Evolutionary conservation across 2,113 vertebrate genomes (phyloP).

Genomic region (Okapia johnstoni): DNA sequence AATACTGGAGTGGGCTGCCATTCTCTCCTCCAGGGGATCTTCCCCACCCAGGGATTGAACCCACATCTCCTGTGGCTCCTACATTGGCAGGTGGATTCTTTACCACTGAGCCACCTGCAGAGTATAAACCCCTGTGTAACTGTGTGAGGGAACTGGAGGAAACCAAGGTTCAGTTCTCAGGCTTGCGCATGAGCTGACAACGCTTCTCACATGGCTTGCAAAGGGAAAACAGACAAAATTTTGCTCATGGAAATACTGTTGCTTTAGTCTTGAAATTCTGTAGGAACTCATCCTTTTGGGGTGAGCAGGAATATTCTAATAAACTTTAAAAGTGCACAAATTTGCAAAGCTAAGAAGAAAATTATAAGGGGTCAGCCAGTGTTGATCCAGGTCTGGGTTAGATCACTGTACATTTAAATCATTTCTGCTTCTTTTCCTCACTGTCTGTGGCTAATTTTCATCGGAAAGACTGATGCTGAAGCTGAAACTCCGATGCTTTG

Average conservation of each 20-base stretch:
- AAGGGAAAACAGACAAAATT: not conserved
- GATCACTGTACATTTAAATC: fast-evolving
- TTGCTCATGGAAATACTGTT: not conserved
- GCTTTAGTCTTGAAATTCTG: not conserved
- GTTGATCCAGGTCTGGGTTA: not conserved
- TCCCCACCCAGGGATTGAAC: not conserved
- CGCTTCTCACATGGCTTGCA: not conserved
- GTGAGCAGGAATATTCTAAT: not conserved
- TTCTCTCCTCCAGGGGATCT: not conserved
- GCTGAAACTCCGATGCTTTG: not conserved
- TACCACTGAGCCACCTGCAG: fast-evolving
- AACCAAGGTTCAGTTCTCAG: not conserved
- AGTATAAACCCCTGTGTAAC: not conserved
- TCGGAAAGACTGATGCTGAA: not conserved
- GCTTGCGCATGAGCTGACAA: not conserved
- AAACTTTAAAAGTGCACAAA: not conserved
- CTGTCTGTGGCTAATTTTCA: not conserved
- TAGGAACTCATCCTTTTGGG: not conserved
- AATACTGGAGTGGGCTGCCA: not conserved
- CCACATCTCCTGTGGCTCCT: not conserved
- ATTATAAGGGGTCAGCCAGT: not conserved
- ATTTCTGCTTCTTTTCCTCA: not conserved
- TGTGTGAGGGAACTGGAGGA: not conserved
- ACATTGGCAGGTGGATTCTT: not conserved
- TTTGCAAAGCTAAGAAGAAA: not conserved